Percentiles rank a stretch among this genome's conserved stretches.
phyloP scores from a whole-genome alignment of 2,888 invertebrate genomes.

The Sphaerophoria rueppellii region DNA sequence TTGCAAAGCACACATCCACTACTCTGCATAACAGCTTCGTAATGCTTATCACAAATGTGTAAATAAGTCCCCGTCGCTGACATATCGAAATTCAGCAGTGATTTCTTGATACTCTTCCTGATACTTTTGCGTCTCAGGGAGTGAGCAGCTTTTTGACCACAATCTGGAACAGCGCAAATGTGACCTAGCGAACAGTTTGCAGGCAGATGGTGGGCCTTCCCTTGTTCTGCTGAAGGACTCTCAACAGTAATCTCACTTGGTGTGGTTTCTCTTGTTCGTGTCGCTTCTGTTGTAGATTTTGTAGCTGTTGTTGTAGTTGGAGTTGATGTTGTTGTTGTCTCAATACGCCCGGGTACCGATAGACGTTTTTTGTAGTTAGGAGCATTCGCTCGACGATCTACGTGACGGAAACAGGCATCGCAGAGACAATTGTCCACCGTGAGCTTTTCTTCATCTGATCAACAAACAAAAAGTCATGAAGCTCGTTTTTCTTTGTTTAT shows the following conservation, averaged over 20 bases:
- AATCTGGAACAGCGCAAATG: slow-evolving; percentile 86
- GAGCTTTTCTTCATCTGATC: slow-evolving; percentile 89
- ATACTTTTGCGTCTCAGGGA: slow-evolving; percentile 89
- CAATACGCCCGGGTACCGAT: slow-evolving; percentile 79
- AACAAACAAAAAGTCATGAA: slow-evolving; percentile 6
- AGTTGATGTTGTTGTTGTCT: slow-evolving; percentile 49
- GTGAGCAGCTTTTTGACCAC: slow-evolving; percentile 85
- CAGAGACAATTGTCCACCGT: slow-evolving; percentile 93
- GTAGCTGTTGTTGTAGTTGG: slow-evolving; percentile 11
- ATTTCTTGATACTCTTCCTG: slow-evolving; percentile 86
- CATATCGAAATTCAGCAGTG: slow-evolving; percentile 86
- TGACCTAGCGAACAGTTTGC: slow-evolving; percentile 63
- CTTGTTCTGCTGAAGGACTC: slow-evolving; percentile 22
- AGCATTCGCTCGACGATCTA: slow-evolving; percentile 91
- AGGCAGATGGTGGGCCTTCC: slow-evolving; percentile 74
- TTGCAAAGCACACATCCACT: slow-evolving; percentile 91
- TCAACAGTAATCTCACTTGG: too few species aligned
- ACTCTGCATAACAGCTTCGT: slow-evolving; percentile 87
- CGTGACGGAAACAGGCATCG: slow-evolving; percentile 93
- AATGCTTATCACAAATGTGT: slow-evolving; percentile 88
- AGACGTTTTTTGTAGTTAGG: slow-evolving; percentile 86
- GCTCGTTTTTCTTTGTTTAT: not conserved
- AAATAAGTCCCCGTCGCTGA: slow-evolving; percentile 84
- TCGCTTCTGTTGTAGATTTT: not conserved
- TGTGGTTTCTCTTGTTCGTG: not conserved